These are phyloP conservation scores for Sciurus carolinensis DNA, from an alignment of 2,797 vertebrate genomes.

Conservation along the genomic window DNA sequence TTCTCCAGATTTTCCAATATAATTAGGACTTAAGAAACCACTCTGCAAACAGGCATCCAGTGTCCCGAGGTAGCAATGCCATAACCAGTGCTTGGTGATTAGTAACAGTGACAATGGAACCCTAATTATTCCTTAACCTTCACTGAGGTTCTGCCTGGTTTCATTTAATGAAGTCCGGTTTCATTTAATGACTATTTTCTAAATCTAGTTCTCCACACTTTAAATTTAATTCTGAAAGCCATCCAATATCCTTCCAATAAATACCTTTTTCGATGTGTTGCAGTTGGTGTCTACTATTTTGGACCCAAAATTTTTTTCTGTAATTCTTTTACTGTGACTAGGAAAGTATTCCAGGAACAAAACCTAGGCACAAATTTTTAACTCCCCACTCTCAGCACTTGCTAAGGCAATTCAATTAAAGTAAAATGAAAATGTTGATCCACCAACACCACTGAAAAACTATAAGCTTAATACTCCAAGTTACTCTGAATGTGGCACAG, in stretches of 20 bases:
- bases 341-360: neutral
- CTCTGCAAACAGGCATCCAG: neutral
- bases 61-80: neutral
- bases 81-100: neutral
- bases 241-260: conserved; percentile 31
- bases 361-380: neutral
- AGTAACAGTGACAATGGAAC: neutral
- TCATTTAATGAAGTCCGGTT: neutral
- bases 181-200: neutral
- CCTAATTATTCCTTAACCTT: neutral
- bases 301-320: neutral
- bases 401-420: neutral
- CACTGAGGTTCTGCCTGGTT: neutral
- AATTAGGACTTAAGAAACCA: conserved; percentile 7
- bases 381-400: neutral
- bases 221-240: conserved; percentile 9
- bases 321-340: neutral
- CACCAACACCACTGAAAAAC: neutral
- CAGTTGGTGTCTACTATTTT: neutral
- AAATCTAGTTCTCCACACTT: conserved; percentile 35
- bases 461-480: neutral
- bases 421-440: neutral
- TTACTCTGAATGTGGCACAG: neutral
- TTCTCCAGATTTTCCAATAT: neutral
- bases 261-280: neutral